Percentiles rank a stretch among this genome's conserved stretches.
phyloP scores from a whole-genome alignment of 2,888 invertebrate species.

The Saturnia japonica region DNA sequence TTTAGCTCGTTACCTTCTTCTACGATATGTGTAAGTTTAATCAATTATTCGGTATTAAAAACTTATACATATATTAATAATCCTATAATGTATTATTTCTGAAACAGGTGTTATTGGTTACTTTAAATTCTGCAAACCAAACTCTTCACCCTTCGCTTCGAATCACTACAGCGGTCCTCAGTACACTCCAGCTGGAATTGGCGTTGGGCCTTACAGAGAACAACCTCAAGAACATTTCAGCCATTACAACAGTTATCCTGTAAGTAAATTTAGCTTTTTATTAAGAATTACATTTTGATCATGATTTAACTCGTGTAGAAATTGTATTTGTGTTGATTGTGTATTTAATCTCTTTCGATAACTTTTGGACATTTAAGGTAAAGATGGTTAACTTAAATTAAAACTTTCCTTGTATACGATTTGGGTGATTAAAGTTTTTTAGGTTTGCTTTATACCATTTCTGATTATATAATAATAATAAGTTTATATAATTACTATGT shows the following conservation, averaged over 20 bases:
- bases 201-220: slow-evolving; percentile 84
- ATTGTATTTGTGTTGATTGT: no score
- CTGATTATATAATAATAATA: no score
- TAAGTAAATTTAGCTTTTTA: slow-evolving; percentile 40
- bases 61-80: neutral
- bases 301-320: no score
- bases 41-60: no score
- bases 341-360: neutral
- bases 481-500: no score
- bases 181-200: slow-evolving; percentile 89
- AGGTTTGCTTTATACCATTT: no score
- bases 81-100: neutral
- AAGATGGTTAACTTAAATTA: no score
- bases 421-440: no score
- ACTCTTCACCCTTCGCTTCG: slow-evolving; percentile 78
- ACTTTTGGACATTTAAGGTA: neutral
- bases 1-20: neutral
- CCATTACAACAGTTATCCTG: slow-evolving; percentile 73
- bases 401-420: no score
- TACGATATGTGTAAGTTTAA: neutral
- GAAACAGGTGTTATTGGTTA: slow-evolving; percentile 88
- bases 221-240: slow-evolving; percentile 56
- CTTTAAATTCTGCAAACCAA: slow-evolving; percentile 91
- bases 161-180: slow-evolving; percentile 83
- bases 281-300: no score